Conservation (phyloP, 2,888 invertebrate species). For the Tetramorium bicarinatum region DNA sequence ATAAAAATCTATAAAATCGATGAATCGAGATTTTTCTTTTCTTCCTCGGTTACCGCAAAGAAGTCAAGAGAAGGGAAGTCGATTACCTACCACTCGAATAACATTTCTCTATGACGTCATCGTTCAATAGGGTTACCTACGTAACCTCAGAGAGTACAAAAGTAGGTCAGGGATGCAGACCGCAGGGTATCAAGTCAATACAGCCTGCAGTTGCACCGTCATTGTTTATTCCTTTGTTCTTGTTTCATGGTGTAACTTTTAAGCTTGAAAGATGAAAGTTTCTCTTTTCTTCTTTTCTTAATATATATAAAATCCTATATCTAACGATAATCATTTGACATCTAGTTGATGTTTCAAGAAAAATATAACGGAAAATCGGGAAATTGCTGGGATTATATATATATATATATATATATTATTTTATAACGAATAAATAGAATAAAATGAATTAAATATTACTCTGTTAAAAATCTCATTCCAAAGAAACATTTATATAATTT, state of each 20-base stretch:
- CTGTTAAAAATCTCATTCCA: background rate
- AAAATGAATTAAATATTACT: background rate
- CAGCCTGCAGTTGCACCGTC: slow-evolving; percentile 15
- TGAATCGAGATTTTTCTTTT: slow-evolving; percentile 3
- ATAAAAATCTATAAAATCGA: slow-evolving; percentile 8
- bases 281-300: background rate
- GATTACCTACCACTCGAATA: slow-evolving; percentile 70
- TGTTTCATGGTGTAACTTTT: background rate
- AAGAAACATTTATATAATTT: background rate
- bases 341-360: background rate
- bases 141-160: slow-evolving; percentile 67
- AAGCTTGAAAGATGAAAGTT: background rate
- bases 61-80: slow-evolving; percentile 61
- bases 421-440: background rate
- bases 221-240: slow-evolving; percentile 18
- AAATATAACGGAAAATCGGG: background rate
- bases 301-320: background rate
- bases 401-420: background rate
- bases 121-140: slow-evolving; percentile 67
- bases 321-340: background rate
- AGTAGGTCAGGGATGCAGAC: slow-evolving; percentile 73
- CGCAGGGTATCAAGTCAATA: slow-evolving; percentile 31
- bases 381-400: background rate
- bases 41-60: slow-evolving; percentile 55
- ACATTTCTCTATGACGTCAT: slow-evolving; percentile 72